These are phyloP conservation scores for sheep (Ovis aries) DNA, from an alignment of 2,113 vertebrate species.

Conservation along the genomic window ARS-UI_Ramb_v3.0 NC_056067.1:6537501-6538000, in stretches of 20 bases:
- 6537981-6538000: neutral
- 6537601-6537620: accelerated
- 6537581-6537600: neutral
- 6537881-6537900: neutral
- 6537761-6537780: too few species aligned
- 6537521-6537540: accelerated
- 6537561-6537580: neutral
- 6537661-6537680: neutral
- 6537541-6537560: neutral
- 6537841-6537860: neutral
- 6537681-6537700: neutral
- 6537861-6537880: neutral
- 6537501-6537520: accelerated
- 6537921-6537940: neutral
- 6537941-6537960: neutral
- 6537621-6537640: neutral
- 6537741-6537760: accelerated
- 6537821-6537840: neutral
- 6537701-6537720: neutral
- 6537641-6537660: neutral
- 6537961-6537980: neutral
- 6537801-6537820: neutral
- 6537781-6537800: neutral
- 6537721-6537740: neutral
- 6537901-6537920: neutral